These are phyloP conservation scores for Sminthurides aquaticus DNA, from an alignment of 2,888 invertebrate species.

Conservation along the genomic window DNA sequence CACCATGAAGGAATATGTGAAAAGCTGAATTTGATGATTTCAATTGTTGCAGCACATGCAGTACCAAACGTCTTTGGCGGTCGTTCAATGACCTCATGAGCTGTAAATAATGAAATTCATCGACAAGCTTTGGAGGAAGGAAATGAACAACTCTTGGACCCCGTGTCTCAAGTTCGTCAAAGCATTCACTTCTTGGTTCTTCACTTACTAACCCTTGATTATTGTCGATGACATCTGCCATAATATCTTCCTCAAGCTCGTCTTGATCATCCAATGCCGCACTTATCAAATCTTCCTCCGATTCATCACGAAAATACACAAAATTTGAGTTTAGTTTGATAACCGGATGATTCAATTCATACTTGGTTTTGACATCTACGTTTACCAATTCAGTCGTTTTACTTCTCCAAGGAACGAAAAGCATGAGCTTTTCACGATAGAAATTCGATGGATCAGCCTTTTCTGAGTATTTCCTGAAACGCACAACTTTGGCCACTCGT, in stretches of 20 bases:
- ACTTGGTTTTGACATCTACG: background rate
- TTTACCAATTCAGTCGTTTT: conserved; percentile 27
- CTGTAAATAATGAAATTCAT: background rate
- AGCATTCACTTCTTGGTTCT: background rate
- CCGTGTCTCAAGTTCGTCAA: background rate
- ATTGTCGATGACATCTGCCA: background rate
- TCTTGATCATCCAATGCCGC: background rate
- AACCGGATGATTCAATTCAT: background rate
- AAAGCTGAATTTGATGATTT: conserved; percentile 18
- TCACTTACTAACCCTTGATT: background rate
- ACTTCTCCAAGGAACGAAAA: conserved; percentile 44
- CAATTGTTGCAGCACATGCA: conserved; percentile 5
- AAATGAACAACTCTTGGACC: background rate
- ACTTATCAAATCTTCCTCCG: background rate
- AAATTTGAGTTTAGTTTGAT: background rate
- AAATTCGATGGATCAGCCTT: conserved; percentile 40
- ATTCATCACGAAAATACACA: background rate
- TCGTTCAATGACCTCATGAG: conserved; percentile 20
- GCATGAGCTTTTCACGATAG: conserved; percentile 43
- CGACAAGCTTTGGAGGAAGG: background rate
- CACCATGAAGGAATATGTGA: conserved; percentile 41
- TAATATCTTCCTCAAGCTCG: background rate
- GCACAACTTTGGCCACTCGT: conserved; percentile 21
- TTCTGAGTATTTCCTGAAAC: conserved; percentile 28
- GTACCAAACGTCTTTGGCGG: conserved; percentile 16